Percentiles rank a stretch among this genome's conserved stretches.
Conservation (phyloP, 2,797 vertebrate species). For the Esox masquinongy region DNA sequence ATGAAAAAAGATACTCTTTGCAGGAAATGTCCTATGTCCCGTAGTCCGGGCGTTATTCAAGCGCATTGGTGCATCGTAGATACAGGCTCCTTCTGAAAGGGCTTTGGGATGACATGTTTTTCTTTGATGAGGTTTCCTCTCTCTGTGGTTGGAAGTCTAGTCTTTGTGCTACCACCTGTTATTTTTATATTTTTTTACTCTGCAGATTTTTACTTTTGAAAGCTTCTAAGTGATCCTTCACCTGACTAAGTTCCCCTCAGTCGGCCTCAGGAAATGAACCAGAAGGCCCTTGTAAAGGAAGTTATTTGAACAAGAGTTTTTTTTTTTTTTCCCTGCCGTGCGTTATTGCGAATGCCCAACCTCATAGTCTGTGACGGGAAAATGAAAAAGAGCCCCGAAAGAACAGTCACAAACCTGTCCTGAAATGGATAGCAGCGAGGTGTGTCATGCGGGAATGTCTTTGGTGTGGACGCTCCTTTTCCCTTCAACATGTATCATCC, state of each 20-base stretch:
- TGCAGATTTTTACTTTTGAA: not conserved
- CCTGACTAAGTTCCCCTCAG: too few relatives aligned
- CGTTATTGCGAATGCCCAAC: not conserved
- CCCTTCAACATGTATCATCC: slow-evolving; percentile 24
- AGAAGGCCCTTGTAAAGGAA: too few relatives aligned
- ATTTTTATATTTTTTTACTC: not conserved
- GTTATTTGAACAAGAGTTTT: too few relatives aligned
- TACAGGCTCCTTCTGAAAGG: not conserved
- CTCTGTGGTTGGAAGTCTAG: not conserved
- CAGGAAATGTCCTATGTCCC: slow-evolving; percentile 3
- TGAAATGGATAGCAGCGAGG: not conserved
- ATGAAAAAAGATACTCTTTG: slow-evolving; percentile 8
- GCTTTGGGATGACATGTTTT: not conserved
- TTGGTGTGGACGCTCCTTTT: slow-evolving; percentile 2
- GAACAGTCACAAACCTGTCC: not conserved
- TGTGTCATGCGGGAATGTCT: not conserved
- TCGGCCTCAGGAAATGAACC: too few relatives aligned
- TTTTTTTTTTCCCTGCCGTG: too few relatives aligned
- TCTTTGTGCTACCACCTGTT: not conserved
- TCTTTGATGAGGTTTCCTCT: not conserved
- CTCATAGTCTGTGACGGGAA: not conserved
- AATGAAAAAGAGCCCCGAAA: not conserved
- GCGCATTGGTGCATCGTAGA: not conserved
- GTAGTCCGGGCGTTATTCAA: not conserved
- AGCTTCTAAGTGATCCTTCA: not conserved